Evolutionary conservation across 1,140 invertebrate species (phyloP).

Genomic region (Teleogryllus occipitalis): DNA sequence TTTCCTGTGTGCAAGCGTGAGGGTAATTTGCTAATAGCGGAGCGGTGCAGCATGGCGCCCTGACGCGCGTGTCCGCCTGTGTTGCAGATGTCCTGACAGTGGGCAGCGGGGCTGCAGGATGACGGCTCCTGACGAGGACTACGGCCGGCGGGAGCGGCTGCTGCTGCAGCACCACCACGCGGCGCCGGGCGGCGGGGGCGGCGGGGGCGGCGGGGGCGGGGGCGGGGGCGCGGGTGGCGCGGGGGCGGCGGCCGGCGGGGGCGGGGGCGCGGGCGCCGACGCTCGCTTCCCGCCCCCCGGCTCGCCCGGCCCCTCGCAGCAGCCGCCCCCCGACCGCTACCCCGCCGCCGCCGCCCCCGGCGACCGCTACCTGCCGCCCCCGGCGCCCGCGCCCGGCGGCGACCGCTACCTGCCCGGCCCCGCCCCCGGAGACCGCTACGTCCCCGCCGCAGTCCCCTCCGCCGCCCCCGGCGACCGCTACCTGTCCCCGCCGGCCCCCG

Average conservation of each 20-base stretch:
- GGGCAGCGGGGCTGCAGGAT: constrained; percentile 22
- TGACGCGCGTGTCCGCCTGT: background rate
- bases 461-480: constrained; percentile 9
- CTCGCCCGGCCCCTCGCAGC: background rate
- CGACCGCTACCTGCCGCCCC: constrained; percentile 14
- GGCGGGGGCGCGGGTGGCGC: background rate
- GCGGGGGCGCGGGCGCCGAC: background rate
- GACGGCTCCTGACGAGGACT: constrained; percentile 24
- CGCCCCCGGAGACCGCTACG: background rate
- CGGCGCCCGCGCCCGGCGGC: background rate
- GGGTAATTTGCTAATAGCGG: too few relatives aligned
- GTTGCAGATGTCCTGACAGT: constrained; percentile 24
- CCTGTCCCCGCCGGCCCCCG: constrained; percentile 14
- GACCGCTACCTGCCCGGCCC: constrained; percentile 13
- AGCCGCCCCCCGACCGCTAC: constrained; percentile 5
- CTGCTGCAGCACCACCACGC: constrained; percentile 21
- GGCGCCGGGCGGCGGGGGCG: constrained; percentile 14
- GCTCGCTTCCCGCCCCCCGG: background rate
- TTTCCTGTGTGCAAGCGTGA: too few relatives aligned
- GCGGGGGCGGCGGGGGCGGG: background rate
- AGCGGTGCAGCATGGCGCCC: too few relatives aligned
- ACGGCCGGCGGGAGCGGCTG: constrained; percentile 21
- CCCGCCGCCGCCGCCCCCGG: constrained; percentile 3
- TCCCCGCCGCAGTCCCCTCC: background rate
- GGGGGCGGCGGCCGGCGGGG: background rate